phyloP scores from a whole-genome alignment of 1,140 invertebrate genomes.

The Ips nitidus region DNA sequence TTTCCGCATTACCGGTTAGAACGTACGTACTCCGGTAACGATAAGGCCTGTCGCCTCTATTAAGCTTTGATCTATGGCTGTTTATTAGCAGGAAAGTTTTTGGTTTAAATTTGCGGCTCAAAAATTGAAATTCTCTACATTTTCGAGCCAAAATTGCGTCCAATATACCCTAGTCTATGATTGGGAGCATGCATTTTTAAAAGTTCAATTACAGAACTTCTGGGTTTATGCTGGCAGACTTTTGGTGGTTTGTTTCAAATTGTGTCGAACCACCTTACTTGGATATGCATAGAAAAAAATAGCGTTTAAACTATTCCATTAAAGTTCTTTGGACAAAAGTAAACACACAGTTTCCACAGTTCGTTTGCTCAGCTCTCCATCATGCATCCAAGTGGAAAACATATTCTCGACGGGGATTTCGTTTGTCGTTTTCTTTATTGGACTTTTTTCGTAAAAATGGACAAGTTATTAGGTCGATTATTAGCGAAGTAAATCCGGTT shows the following conservation, averaged over 20 bases:
- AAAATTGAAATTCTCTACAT: too few relatives aligned
- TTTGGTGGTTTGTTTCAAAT: too few relatives aligned
- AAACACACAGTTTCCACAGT: conserved; percentile 25
- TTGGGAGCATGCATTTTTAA: too few relatives aligned
- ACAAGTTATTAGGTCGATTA: conserved; percentile 7
- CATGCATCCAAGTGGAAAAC: conserved; percentile 30
- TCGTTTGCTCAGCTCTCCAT: conserved; percentile 32
- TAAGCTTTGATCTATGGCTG: conserved; percentile 12
- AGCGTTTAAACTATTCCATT: conserved; percentile 24
- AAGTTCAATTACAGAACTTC: too few relatives aligned
- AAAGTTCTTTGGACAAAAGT: conserved; percentile 27
- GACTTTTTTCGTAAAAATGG: conserved; percentile 3
- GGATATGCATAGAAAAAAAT: too few relatives aligned
- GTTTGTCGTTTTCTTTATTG: conserved; percentile 10
- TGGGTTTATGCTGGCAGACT: too few relatives aligned
- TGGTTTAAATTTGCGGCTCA: too few relatives aligned
- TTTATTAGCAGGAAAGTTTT: not conserved
- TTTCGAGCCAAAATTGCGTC: too few relatives aligned
- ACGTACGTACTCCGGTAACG: not conserved
- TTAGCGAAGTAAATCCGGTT: not conserved
- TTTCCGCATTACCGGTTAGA: conserved; percentile 18
- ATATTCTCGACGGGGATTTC: conserved; percentile 25
- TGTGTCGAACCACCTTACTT: too few relatives aligned
- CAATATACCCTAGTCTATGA: too few relatives aligned
- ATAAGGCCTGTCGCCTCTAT: conserved; percentile 3